Percentiles rank a stretch among this genome's conserved stretches.
Evolutionary conservation across 2,888 invertebrate genomes (phyloP).

Genomic region (Euplexia lucipara): DNA sequence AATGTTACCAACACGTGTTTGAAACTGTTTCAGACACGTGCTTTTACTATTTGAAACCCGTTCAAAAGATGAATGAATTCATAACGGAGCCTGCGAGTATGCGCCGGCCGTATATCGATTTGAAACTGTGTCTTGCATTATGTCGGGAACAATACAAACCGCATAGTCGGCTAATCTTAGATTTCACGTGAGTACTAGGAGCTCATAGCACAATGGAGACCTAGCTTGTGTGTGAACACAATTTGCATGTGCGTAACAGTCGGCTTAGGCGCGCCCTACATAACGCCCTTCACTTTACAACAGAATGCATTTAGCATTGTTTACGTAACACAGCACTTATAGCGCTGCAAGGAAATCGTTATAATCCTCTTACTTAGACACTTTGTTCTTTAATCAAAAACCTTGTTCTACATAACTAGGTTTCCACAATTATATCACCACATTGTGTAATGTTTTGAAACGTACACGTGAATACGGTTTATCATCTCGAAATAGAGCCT

Average conservation of each 20-base stretch:
- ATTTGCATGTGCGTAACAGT: slow-evolving; percentile 60
- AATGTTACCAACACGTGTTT: slow-evolving; percentile 32
- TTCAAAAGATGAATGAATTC: slow-evolving; percentile 48
- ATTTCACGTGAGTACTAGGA: slow-evolving; percentile 52
- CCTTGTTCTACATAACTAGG: slow-evolving; percentile 19
- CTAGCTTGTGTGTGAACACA: slow-evolving; percentile 45
- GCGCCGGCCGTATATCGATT: slow-evolving; percentile 39
- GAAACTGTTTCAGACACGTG: slow-evolving; percentile 36
- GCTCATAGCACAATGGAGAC: slow-evolving; percentile 50
- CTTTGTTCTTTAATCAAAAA: slow-evolving; percentile 36
- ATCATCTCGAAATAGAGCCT: slow-evolving; percentile 36
- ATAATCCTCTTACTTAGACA: slow-evolving; percentile 58
- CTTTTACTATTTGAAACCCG: slow-evolving; percentile 39
- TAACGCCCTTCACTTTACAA: slow-evolving; percentile 72
- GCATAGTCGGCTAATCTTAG: slow-evolving; percentile 44
- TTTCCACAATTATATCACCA: slow-evolving; percentile 37
- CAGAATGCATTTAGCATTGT: slow-evolving; percentile 68
- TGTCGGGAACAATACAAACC: slow-evolving; percentile 44
- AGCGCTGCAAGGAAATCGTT: slow-evolving; percentile 63
- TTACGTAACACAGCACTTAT: slow-evolving; percentile 68
- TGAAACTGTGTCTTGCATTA: slow-evolving; percentile 41
- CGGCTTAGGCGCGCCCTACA: slow-evolving; percentile 70
- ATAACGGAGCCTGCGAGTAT: slow-evolving; percentile 23
- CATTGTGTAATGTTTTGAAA: slow-evolving; percentile 33
- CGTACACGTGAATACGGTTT: slow-evolving; percentile 6